phyloP scores from a whole-genome alignment of 2,888 invertebrate species.

The Pheosia tremula region DNA sequence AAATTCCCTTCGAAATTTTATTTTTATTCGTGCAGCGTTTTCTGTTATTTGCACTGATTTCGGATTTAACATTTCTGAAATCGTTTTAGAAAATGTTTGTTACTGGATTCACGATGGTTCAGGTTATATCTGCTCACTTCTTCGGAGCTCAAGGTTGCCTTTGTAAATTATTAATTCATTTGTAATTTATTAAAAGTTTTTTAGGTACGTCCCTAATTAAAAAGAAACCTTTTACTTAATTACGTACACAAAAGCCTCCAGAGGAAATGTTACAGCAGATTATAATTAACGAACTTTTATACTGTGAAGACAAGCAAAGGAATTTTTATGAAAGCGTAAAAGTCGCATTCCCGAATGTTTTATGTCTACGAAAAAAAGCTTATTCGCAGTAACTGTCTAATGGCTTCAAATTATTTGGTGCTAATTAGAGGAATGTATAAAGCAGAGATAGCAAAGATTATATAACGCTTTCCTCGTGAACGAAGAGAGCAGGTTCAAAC shows the following conservation, averaged over 20 bases:
- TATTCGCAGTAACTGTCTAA: constrained; percentile 29
- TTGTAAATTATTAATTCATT: neutral
- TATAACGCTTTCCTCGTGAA: too few species aligned
- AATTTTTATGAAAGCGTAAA: constrained; percentile 12
- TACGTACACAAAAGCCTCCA: neutral
- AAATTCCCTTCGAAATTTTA: constrained; percentile 30
- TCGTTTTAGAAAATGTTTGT: too few species aligned
- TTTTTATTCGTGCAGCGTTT: constrained; percentile 16
- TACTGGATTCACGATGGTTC: too few species aligned
- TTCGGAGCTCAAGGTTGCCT: neutral
- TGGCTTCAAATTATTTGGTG: constrained; percentile 35
- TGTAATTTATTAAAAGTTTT: neutral
- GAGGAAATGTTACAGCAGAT: constrained; percentile 3
- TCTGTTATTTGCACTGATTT: constrained; percentile 22
- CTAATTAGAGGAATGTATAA: constrained; percentile 37
- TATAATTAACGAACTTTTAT: constrained; percentile 13
- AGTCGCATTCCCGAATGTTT: constrained; percentile 5
- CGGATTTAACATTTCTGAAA: neutral
- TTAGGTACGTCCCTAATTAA: neutral
- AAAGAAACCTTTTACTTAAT: neutral
- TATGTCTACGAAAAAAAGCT: constrained; percentile 11
- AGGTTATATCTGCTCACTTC: too few species aligned
- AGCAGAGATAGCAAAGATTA: too few species aligned
- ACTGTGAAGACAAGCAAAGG: neutral
- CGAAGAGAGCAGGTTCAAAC: too few species aligned